Evolutionary conservation across 2,888 invertebrate species (phyloP).

Genomic region (Zhengitettix transpicula): DNA sequence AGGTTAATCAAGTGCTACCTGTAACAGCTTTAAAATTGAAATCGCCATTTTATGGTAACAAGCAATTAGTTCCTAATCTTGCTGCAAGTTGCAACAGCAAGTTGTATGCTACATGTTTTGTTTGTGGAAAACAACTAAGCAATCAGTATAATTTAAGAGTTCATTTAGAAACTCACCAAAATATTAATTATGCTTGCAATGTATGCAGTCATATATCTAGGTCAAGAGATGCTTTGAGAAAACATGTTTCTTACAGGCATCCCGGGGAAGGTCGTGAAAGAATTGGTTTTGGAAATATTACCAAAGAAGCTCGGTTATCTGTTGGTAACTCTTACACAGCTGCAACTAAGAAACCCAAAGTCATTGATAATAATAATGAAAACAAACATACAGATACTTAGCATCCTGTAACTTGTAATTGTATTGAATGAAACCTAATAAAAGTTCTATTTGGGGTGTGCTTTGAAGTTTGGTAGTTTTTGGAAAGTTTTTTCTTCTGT

Average conservation of each 20-base stretch:
- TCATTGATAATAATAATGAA: not conserved
- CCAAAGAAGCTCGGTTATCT: not conserved
- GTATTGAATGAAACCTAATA: too few relatives aligned
- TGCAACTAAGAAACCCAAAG: not conserved
- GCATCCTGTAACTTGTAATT: too few relatives aligned
- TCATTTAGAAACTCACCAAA: slow-evolving; percentile 82
- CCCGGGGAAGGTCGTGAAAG: slow-evolving; percentile 36
- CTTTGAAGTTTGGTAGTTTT: too few relatives aligned
- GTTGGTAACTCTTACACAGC: not conserved
- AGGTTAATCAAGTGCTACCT: slow-evolving; percentile 6
- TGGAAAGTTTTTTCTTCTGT: too few relatives aligned
- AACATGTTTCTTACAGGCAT: slow-evolving; percentile 77
- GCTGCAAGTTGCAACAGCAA: slow-evolving; percentile 20
- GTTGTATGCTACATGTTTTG: slow-evolving; percentile 53
- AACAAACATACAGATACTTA: not conserved
- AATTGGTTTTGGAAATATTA: slow-evolving; percentile 24
- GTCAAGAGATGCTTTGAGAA: slow-evolving; percentile 70
- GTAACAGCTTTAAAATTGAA: slow-evolving; percentile 4
- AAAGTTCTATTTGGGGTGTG: too few relatives aligned
- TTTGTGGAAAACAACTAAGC: slow-evolving; percentile 75
- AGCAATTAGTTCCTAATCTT: slow-evolving; percentile 1
- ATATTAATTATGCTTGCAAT: slow-evolving; percentile 70
- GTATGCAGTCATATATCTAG: slow-evolving; percentile 77
- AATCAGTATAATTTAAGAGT: slow-evolving; percentile 82
- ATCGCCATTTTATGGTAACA: not conserved